Conservation (phyloP, 2,113 vertebrate genomes). For the Indri indri region DNA sequence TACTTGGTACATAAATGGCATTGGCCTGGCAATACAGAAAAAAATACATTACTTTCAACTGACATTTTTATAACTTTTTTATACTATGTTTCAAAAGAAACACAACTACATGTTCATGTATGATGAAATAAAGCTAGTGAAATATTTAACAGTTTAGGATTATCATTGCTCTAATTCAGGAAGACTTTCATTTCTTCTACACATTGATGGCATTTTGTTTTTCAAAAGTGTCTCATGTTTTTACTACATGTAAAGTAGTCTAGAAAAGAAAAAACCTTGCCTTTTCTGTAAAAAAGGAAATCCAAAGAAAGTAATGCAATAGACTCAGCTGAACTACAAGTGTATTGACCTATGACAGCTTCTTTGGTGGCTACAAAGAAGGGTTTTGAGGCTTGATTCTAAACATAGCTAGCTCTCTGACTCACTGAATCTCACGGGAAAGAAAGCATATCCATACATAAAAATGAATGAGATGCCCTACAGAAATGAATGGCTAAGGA, state of each 20-base stretch:
- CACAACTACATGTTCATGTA: slow-evolving; percentile 10
- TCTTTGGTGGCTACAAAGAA: background rate
- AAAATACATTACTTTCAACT: background rate
- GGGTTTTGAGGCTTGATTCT: background rate
- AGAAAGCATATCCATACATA: background rate
- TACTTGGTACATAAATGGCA: background rate
- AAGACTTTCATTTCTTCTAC: slow-evolving; percentile 27
- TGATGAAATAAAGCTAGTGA: background rate
- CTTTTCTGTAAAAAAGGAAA: slow-evolving; percentile 26
- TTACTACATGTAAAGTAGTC: background rate
- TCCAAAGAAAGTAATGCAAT: background rate
- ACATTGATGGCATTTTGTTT: background rate
- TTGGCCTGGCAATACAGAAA: background rate
- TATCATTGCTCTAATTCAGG: background rate
- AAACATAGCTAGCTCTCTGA: background rate
- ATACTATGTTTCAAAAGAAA: slow-evolving; percentile 25
- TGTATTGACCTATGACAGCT: background rate
- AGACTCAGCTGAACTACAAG: background rate
- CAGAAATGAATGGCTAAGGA: slow-evolving; percentile 31
- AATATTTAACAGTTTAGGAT: background rate
- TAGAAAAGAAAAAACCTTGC: background rate
- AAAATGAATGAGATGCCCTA: background rate
- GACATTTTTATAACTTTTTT: background rate
- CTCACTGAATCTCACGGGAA: background rate
- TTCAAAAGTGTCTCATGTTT: slow-evolving; percentile 11